Conservation (phyloP, 2,797 vertebrate genomes). For the Diceros bicornis region DNA sequence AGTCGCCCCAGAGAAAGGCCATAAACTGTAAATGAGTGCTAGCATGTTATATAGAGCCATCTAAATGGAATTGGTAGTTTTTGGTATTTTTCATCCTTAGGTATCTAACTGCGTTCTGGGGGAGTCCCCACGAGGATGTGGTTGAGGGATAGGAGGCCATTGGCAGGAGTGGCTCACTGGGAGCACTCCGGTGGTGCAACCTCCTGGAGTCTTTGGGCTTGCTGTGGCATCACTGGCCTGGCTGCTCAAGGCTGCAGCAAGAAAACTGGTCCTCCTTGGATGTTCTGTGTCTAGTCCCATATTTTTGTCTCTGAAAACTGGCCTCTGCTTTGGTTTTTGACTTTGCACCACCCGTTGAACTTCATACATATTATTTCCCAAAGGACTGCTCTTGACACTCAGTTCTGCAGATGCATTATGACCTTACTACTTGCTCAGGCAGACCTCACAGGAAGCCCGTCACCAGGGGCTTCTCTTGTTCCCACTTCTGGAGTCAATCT, state of each 20-base stretch:
- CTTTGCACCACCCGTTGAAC: background rate
- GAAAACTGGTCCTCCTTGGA: background rate
- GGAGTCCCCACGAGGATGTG: background rate
- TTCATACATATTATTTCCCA: background rate
- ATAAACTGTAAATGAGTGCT: background rate
- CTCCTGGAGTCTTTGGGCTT: background rate
- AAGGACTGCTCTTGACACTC: background rate
- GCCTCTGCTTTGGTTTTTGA: background rate
- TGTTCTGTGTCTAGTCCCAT: background rate
- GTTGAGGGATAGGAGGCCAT: background rate
- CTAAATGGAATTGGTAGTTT: background rate
- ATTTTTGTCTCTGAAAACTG: conserved; percentile 8
- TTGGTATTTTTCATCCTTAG: background rate
- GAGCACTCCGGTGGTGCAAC: background rate
- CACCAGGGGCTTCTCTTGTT: background rate
- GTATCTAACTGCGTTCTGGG: background rate
- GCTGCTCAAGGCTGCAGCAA: background rate
- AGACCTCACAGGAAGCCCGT: background rate
- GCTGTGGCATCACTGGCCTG: background rate
- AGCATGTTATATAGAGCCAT: background rate
- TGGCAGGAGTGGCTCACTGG: background rate
- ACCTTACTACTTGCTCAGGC: background rate
- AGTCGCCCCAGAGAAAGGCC: background rate
- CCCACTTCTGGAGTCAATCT: background rate
- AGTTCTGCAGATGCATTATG: background rate